Percentiles rank a stretch among this genome's conserved stretches.
Conservation (phyloP, 2,888 invertebrate species). For the Epistrophe eligans region DNA sequence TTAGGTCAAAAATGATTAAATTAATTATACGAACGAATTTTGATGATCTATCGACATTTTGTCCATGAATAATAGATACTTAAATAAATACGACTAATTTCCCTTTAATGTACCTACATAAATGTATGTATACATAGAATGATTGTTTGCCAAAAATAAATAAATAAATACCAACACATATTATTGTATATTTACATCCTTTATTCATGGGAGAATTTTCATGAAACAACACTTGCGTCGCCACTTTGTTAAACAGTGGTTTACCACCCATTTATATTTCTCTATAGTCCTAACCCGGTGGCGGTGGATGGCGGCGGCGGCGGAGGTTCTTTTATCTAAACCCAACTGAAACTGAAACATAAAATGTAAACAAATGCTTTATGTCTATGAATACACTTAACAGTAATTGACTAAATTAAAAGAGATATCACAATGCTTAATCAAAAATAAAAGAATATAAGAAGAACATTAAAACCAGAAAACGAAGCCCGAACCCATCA, state of each 20-base stretch:
- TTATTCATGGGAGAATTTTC: constrained; percentile 18
- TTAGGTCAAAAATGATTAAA: neutral
- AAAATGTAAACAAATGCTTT: constrained; percentile 3
- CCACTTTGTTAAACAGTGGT: neutral
- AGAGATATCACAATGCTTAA: constrained; percentile 42
- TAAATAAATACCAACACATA: neutral
- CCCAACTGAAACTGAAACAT: neutral
- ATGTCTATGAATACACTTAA: constrained; percentile 33
- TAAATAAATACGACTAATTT: constrained; percentile 14
- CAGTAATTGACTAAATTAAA: constrained; percentile 47
- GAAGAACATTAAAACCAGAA: constrained; percentile 3
- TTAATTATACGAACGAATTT: neutral
- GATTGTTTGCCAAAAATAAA: neutral
- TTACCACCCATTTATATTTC: neutral
- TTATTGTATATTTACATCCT: neutral
- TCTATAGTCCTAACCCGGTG: too few relatives aligned
- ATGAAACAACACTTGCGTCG: constrained; percentile 21
- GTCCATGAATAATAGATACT: neutral
- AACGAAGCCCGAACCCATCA: neutral
- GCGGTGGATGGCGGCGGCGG: too few relatives aligned
- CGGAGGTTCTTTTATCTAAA: too few relatives aligned
- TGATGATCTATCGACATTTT: neutral
- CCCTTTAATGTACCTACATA: too few relatives aligned
- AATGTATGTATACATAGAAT: neutral
- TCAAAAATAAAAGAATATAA: constrained; percentile 35